Conservation (phyloP, 2,888 invertebrate species). For the Clitarchus hookeri region DNA sequence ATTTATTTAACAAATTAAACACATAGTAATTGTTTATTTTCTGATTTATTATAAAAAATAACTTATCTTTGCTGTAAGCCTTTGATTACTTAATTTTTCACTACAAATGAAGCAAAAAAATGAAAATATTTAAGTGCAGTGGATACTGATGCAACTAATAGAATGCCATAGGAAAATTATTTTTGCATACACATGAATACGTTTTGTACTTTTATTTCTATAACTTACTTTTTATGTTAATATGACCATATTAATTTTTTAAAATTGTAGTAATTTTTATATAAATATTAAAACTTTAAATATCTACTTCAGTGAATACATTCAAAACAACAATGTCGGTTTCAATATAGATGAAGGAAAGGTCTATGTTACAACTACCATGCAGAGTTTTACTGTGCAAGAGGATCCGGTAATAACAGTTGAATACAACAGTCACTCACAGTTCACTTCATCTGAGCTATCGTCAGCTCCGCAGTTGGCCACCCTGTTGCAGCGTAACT, state of each 20-base stretch:
- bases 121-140: no score
- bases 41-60: no score
- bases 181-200: no score
- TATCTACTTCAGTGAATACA: neutral
- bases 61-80: no score
- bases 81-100: no score
- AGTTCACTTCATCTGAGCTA: conserved; percentile 75
- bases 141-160: no score
- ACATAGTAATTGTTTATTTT: no score
- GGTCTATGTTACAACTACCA: conserved; percentile 3
- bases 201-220: no score
- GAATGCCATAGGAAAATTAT: no score
- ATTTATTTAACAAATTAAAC: no score
- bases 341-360: neutral
- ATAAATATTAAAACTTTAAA: neutral
- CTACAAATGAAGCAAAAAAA: no score
- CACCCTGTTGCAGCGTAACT: conserved; percentile 75
- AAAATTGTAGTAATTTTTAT: neutral
- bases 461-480: conserved; percentile 85
- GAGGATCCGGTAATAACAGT: neutral
- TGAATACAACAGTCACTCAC: conserved; percentile 62
- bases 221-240: no score
- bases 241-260: neutral
- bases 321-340: neutral
- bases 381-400: neutral